Base-by-base conservation (phyloP, 2,797 vertebrate species). In the Semaprochilodus insignis region DNA sequence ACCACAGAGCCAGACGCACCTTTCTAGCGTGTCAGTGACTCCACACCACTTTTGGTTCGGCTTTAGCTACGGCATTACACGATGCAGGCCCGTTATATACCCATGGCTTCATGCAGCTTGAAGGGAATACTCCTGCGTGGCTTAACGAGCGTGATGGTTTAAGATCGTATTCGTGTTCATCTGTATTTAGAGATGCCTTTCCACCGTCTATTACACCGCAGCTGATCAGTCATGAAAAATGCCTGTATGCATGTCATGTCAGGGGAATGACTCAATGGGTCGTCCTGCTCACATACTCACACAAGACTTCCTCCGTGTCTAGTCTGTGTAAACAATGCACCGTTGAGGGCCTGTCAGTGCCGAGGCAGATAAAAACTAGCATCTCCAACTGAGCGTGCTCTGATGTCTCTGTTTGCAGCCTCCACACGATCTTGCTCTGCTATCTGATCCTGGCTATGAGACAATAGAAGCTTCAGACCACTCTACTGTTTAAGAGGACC, bases 331-430 rank as follows among this genome's bases (percentile, higher is more conserved):
- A 85, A 87, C 83, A 84, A 40, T 70, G 81, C 51, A 65, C 70
- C 60, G 81, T 84, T 67, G 70, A 73, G 83, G 36, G 65, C 66
- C 74, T 77, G 85, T 86, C 81, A 82, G 83, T 78, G 82, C 75
- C n/a, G 63, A 57, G 83, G 69, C 44, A 86, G 81, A 85, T 83
- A 85, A 85, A 85, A 76, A 60, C 62, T 27, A 48, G 57, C 70
- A 77, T 81, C 81, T 84, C 83, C 83, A 80, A 54, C 81, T 67
- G 74, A 74, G 83, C 74, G 60, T 55, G 51, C 72, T 77, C 78
- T 83, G 83, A 83, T 83, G 83, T 86, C 81, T 88, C 81, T 81
- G 81, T 86, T 76, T 81, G 75, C 78, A 85, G 77, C 72, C 80
- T 71, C 77, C 57, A 59, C 51, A 80, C 63, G 59, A 78, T 85